These are phyloP conservation scores for Rhipidura dahli DNA, from an alignment of 2,113 vertebrate species.

Conservation along the genomic window DNA sequence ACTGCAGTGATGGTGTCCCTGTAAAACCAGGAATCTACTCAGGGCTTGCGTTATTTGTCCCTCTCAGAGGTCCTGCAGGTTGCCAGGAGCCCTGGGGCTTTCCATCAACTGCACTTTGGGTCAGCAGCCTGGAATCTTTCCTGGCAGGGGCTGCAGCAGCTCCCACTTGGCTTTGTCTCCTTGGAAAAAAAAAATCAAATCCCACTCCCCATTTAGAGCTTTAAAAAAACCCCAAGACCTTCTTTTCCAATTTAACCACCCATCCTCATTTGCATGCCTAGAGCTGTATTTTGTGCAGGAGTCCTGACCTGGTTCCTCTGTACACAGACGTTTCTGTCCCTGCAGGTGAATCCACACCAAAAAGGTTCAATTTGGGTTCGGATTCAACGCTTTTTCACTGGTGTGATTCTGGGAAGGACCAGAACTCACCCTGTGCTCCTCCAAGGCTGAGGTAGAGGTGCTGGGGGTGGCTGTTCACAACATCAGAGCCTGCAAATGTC, in stretches of 20 bases:
- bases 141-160: fast-evolving
- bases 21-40: neutral
- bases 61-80: neutral
- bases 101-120: neutral
- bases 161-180: neutral
- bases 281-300: neutral
- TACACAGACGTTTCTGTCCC: neutral
- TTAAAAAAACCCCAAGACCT: neutral
- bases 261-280: neutral
- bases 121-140: neutral
- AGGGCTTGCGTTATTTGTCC: neutral
- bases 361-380: neutral
- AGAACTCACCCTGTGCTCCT: neutral
- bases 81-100: neutral
- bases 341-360: neutral
- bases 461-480: neutral
- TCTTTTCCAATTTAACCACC: neutral
- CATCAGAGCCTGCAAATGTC: neutral
- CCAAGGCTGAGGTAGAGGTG: neutral
- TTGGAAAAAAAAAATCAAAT: neutral
- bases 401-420: neutral
- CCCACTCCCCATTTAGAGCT: neutral
- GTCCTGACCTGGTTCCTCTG: neutral
- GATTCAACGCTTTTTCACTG: neutral
- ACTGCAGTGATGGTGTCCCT: fast-evolving